Base-by-base conservation (phyloP, 2,797 vertebrate species). In the Cuculus canorus region DNA sequence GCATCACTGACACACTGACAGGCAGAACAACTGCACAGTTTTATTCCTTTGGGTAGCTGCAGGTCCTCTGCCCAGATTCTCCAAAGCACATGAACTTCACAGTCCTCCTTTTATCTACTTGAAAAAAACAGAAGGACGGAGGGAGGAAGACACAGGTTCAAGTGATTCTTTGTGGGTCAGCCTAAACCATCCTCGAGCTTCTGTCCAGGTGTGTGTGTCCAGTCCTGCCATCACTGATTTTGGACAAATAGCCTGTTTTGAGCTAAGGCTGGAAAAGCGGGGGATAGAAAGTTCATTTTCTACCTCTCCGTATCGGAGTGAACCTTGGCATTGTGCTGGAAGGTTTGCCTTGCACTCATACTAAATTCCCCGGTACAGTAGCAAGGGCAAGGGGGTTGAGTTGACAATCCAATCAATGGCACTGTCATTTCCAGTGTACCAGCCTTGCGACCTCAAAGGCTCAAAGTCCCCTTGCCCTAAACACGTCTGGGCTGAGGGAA, bases 1-100 rank as follows among this genome's bases (percentile, higher is more conserved):
- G 0, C 27, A 30, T 10, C 0, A 0, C 59, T 57, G 59, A 47
- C 41, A 63, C 22, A 66, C 9, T 0, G 0, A 15, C n/a, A 17
- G 32, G 32, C 52, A 95, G 65, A 82, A 69, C 17, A 61, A 48
- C 37, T 18, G 10, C 56, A 41, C 24, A 41, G 45, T 17, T n/a
- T 82, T 47, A 48, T n/a, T 68, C 4, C 0, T 64, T 43, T 61
- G 66, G 23, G 27, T 21, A 78, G 60, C 24, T 64, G 35, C 25
- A 88, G 21, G 16, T 70, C 52, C 30, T 12, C 73, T 0, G 37
- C 30, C 10, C 35, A 75, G 77, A 60, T 35, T 82, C 23, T 70
- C n/a, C 47, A 78, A 79, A 72, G 52, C 25, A 48, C 25, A 30
- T 15, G 6, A 63, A 25, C 25, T 69, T 70, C 63, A 70, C 70